These are phyloP conservation scores for Gymnosoma rotundatum DNA, from an alignment of 2,888 invertebrate species.

Conservation along the genomic window DNA sequence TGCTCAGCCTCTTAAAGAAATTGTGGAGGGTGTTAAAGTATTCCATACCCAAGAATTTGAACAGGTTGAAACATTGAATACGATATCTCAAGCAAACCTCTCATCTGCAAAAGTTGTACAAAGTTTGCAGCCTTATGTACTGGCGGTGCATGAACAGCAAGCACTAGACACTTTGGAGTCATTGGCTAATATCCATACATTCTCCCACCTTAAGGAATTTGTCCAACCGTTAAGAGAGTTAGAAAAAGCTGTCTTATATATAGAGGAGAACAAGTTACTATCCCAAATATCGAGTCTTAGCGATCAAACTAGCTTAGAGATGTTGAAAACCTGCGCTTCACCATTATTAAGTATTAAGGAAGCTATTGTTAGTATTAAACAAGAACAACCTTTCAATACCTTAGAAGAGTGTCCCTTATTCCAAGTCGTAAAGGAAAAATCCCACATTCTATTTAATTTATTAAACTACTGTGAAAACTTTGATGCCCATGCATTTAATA, in stretches of 20 bases:
- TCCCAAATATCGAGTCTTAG: conserved; percentile 73
- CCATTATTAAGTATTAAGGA: conserved; percentile 74
- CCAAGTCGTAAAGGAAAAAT: conserved; percentile 72
- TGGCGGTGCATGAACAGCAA: conserved; percentile 74
- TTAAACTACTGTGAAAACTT: conserved; percentile 78
- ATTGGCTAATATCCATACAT: conserved; percentile 67
- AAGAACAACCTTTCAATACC: conserved; percentile 68
- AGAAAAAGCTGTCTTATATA: conserved; percentile 76
- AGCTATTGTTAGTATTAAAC: conserved; percentile 74
- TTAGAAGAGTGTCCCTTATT: conserved; percentile 73
- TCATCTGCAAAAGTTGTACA: conserved; percentile 71
- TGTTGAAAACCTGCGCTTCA: conserved; percentile 73
- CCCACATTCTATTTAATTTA: conserved; percentile 72
- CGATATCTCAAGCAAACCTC: conserved; percentile 65
- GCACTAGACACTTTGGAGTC: conserved; percentile 75
- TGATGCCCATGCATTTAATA: conserved; percentile 81
- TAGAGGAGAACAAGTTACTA: conserved; percentile 79
- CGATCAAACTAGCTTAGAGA: conserved; percentile 66
- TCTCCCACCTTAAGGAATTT: conserved; percentile 77
- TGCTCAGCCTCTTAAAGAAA: conserved; percentile 77
- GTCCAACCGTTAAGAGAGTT: conserved; percentile 80
- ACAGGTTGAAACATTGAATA: conserved; percentile 71
- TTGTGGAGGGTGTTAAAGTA: conserved; percentile 74
- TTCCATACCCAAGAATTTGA: conserved; percentile 75
- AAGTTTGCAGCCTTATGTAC: conserved; percentile 73